Percentiles rank a stretch among this genome's conserved stretches.
Evolutionary conservation across 1,140 invertebrate genomes (phyloP).

Genomic region (Bombus pyrosoma): DNA sequence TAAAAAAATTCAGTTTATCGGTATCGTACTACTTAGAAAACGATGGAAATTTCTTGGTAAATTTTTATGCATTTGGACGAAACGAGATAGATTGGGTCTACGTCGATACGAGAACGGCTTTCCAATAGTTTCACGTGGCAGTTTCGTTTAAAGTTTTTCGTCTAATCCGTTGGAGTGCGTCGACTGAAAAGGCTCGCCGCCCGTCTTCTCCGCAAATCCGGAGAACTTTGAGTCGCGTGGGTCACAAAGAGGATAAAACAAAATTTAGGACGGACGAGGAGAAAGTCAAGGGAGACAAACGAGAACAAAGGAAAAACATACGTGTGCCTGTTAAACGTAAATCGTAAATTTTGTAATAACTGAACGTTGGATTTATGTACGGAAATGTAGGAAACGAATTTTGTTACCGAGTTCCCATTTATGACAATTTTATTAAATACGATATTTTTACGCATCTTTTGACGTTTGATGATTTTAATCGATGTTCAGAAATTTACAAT

Average conservation of each 20-base stretch:
- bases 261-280: constrained; percentile 32
- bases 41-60: neutral
- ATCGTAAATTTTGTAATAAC: neutral
- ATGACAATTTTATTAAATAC: no score
- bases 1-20: no score
- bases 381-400: neutral
- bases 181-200: constrained; percentile 52
- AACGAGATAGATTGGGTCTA: constrained; percentile 2
- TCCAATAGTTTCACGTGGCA: constrained; percentile 67
- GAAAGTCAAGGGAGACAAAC: constrained; percentile 8
- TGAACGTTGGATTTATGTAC: no score
- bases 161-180: constrained; percentile 71
- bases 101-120: constrained; percentile 42
- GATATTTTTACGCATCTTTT: no score
- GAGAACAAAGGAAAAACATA: constrained; percentile 16
- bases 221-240: constrained; percentile 38
- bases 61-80: constrained; percentile 31
- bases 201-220: constrained; percentile 56
- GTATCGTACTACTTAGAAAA: neutral
- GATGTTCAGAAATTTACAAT: no score
- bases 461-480: no score
- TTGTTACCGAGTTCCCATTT: neutral
- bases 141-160: constrained; percentile 73
- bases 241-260: constrained; percentile 27
- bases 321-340: neutral